phyloP scores from a whole-genome alignment of 2,888 invertebrate species.

The Pterostichus madidus region DNA sequence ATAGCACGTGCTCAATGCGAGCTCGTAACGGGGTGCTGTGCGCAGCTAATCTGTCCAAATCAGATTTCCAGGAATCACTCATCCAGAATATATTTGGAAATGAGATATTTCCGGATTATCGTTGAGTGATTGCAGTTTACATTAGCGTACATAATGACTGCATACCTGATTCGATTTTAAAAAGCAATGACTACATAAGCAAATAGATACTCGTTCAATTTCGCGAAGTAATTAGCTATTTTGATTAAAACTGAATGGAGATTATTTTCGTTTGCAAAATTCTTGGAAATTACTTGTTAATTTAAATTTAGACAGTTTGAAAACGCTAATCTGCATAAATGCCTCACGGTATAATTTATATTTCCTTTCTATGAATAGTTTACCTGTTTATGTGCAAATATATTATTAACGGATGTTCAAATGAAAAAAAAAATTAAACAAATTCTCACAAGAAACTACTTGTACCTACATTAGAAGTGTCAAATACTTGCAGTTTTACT shows the following conservation, averaged over 20 bases:
- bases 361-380: constrained; percentile 1
- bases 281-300: constrained; percentile 24
- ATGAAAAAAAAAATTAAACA: constrained; percentile 9
- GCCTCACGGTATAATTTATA: constrained; percentile 20
- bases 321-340: constrained; percentile 15
- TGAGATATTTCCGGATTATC: constrained; percentile 3
- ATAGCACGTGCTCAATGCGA: too few species aligned
- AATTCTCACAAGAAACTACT: constrained; percentile 1
- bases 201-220: too few species aligned
- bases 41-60: constrained; percentile 9
- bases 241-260: too few species aligned
- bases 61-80: constrained; percentile 16
- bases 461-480: neutral
- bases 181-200: too few species aligned
- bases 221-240: too few species aligned
- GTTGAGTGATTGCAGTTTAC: too few species aligned
- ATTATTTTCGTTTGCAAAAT: neutral
- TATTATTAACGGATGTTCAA: neutral
- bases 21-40: too few species aligned
- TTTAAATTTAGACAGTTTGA: constrained; percentile 3
- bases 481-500: neutral
- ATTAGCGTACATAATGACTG: too few species aligned
- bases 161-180: too few species aligned
- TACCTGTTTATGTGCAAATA: constrained; percentile 6
- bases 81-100: constrained; percentile 22